Evolutionary conservation across 2,888 invertebrate species (phyloP).

Genomic region (Julus scandinavius): DNA sequence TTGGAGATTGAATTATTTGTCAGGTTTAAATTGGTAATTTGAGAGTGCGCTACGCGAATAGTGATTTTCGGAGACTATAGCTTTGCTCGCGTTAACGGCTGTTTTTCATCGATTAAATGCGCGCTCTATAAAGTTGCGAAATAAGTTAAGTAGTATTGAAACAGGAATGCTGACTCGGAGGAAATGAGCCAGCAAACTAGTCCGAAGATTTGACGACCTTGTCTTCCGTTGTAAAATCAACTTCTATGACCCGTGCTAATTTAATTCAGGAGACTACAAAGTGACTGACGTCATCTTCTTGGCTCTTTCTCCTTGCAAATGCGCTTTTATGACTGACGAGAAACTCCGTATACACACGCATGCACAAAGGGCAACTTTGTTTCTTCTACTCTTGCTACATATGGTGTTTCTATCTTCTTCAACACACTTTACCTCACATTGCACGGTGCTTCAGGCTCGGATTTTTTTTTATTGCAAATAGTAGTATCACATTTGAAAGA

Average conservation of each 20-base stretch:
- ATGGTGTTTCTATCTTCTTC: too few species aligned
- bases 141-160: conserved; percentile 34
- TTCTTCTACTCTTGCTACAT: too few species aligned
- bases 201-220: not conserved
- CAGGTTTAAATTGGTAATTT: conserved; percentile 35
- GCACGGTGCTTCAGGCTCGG: too few species aligned
- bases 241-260: conserved; percentile 27
- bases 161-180: conserved; percentile 10
- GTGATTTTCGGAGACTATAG: not conserved
- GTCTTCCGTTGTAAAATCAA: not conserved
- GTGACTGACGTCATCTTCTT: not conserved
- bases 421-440: too few species aligned
- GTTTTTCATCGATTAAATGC: not conserved
- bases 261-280: not conserved
- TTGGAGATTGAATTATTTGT: conserved; percentile 17
- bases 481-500: too few species aligned
- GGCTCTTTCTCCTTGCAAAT: not conserved
- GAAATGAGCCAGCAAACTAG: conserved; percentile 34
- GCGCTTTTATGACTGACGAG: not conserved
- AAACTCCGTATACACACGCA: not conserved
- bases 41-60: not conserved
- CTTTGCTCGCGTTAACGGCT: not conserved
- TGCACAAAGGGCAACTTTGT: too few species aligned
- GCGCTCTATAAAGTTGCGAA: conserved; percentile 19
- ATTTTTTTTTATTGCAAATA: too few species aligned